A percentile compares a stretch with the other conserved stretches of the same genome.
Conservation (phyloP, 2,113 vertebrate species). For the Pseudorectes ferrugineus region DNA sequence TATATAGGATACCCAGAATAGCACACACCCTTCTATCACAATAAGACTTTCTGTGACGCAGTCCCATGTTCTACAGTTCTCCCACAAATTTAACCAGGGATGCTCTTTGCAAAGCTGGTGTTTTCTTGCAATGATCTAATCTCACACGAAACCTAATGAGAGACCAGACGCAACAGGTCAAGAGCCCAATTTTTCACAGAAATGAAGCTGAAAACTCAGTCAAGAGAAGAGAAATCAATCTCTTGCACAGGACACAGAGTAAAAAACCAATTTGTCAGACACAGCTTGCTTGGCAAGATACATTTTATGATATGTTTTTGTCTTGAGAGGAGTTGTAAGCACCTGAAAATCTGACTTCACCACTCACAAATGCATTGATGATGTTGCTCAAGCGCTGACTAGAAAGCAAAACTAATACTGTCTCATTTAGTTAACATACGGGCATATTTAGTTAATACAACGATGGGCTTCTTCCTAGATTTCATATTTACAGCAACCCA, state of each 20-base stretch:
- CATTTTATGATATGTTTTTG: background rate
- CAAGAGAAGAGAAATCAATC: background rate
- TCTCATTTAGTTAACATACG: background rate
- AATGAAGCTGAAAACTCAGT: background rate
- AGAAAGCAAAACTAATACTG: background rate
- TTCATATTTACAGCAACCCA: constrained; percentile 2
- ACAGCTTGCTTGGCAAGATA: background rate
- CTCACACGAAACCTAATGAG: background rate
- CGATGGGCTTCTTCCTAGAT: background rate
- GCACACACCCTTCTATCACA: background rate
- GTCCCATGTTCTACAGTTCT: background rate
- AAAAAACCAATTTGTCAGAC: background rate
- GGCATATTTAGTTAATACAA: background rate
- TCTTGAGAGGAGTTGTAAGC: background rate
- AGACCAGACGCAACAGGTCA: background rate
- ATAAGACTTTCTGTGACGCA: background rate
- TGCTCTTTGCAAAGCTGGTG: background rate
- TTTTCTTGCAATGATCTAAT: background rate
- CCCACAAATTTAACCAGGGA: background rate
- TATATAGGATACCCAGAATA: background rate
- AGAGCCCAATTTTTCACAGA: background rate
- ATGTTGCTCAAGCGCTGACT: background rate
- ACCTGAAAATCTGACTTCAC: background rate
- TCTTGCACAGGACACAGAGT: background rate
- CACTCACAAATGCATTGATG: background rate